Percentiles rank a stretch among this genome's conserved stretches.
Evolutionary conservation across 2,113 vertebrate species (phyloP).

Genomic region (Sardina pilchardus): DNA sequence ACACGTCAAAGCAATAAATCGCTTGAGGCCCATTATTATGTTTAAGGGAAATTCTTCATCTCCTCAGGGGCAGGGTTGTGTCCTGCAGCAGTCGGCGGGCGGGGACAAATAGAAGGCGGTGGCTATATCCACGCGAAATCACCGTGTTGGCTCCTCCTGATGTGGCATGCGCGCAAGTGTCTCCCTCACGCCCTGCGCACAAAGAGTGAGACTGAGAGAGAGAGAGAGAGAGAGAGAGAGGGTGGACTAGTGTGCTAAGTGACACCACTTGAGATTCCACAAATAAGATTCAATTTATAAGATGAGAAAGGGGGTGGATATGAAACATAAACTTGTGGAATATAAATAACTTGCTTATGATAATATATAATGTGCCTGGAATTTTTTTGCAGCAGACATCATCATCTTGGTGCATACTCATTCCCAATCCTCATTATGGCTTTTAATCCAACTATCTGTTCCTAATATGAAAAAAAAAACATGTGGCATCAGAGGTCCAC

Average conservation of each 20-base stretch:
- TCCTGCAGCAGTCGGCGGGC: conserved; percentile 54
- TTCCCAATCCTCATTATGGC: not conserved
- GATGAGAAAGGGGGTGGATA: too few species aligned
- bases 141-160: conserved; percentile 55
- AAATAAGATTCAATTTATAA: too few species aligned
- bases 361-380: not conserved
- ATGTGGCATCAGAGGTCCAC: not conserved
- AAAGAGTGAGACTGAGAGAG: not conserved
- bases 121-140: conserved; percentile 63
- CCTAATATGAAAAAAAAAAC: not conserved
- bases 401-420: not conserved
- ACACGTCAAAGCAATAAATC: conserved; percentile 65
- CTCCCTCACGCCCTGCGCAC: not conserved
- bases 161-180: conserved; percentile 40
- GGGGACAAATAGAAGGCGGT: conserved; percentile 66
- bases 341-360: not conserved
- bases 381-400: not conserved
- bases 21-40: conserved; percentile 67
- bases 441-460: too few species aligned
- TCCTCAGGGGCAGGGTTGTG: conserved; percentile 56
- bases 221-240: not conserved
- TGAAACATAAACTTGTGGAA: not conserved
- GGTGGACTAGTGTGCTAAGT: not conserved
- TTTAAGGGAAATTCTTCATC: conserved; percentile 60
- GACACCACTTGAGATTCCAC: not conserved